These are phyloP conservation scores for Pollimyrus isidori DNA, from an alignment of 2,113 vertebrate genomes.

Conservation along the genomic window DNA sequence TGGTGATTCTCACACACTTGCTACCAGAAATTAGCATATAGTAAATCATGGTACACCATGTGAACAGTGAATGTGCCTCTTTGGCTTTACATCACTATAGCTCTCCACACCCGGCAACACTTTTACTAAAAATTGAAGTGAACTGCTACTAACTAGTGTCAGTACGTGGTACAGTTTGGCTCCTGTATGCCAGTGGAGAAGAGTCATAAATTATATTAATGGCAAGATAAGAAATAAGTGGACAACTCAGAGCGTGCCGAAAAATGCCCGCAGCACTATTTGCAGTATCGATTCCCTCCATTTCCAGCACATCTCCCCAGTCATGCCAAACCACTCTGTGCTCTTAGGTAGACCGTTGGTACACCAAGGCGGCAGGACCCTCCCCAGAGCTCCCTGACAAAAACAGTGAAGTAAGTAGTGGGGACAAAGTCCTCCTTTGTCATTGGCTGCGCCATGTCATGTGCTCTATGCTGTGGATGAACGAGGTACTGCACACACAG, in stretches of 20 bases:
- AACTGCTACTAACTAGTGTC: neutral
- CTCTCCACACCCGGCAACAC: neutral
- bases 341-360: constrained; percentile 36
- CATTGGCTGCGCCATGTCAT: neutral
- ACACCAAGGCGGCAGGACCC: constrained; percentile 29
- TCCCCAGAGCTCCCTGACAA: neutral
- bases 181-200: neutral
- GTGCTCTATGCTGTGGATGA: neutral
- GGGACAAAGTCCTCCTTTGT: neutral
- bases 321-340: constrained; percentile 33
- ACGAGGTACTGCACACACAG: neutral
- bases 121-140: neutral
- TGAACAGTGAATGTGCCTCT: too few relatives aligned
- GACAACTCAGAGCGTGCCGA: constrained; percentile 67
- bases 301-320: constrained; percentile 35
- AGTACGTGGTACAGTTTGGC: neutral
- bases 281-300: constrained; percentile 66
- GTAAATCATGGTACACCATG: neutral
- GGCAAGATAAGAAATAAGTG: neutral
- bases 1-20: neutral
- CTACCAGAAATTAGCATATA: neutral
- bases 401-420: neutral
- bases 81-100: neutral
- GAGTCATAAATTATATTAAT: neutral
- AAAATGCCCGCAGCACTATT: constrained; percentile 62